A percentile compares a stretch with the other conserved stretches of the same genome.
Conservation (phyloP, 2,797 vertebrate species). For the Florisuga fusca region DNA sequence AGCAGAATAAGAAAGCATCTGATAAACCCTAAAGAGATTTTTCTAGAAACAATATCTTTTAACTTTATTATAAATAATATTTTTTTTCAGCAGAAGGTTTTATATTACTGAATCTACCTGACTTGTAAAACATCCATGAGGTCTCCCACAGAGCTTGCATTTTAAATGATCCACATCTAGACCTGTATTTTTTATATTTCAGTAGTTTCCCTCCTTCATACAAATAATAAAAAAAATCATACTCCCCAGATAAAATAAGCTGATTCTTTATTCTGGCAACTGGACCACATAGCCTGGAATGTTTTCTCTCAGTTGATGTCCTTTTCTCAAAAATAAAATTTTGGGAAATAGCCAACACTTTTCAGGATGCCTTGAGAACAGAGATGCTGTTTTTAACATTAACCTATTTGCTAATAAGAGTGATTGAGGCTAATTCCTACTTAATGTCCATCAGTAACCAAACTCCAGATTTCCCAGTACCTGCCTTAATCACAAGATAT, state of each 20-base stretch:
- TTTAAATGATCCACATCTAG: neutral
- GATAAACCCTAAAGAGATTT: neutral
- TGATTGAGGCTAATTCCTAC: neutral
- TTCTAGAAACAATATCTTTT: neutral
- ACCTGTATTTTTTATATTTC: neutral
- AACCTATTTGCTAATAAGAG: neutral
- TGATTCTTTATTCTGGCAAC: neutral
- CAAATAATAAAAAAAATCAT: neutral
- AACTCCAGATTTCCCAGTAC: neutral
- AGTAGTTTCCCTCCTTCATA: neutral
- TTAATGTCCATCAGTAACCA: neutral
- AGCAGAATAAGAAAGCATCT: neutral
- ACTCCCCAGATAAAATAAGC: neutral
- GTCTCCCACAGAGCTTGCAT: neutral
- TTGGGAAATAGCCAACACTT: neutral
- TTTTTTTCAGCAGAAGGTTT: neutral
- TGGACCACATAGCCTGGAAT: neutral
- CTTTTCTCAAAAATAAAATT: neutral
- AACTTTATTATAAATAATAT: neutral
- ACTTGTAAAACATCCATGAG: neutral
- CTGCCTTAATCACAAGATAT: neutral
- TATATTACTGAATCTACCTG: neutral
- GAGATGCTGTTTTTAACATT: neutral
- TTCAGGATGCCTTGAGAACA: neutral
- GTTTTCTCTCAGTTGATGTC: neutral